Base-by-base conservation (phyloP, 2,888 invertebrate species). In the Amiota mariae region DNA sequence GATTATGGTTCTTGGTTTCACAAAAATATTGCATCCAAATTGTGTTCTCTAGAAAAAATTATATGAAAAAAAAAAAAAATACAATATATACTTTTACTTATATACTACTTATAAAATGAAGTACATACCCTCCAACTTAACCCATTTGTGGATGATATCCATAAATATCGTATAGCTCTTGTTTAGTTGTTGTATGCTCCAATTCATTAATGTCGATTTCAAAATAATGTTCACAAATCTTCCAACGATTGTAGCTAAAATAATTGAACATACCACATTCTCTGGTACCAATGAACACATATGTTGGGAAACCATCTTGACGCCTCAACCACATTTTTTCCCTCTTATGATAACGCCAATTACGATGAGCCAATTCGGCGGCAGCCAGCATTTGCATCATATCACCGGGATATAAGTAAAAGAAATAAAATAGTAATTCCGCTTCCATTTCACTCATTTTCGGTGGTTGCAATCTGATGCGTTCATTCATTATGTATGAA, bases 311-410 rank as follows among this genome's bases (percentile, higher is more conserved):
- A 13, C 80, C 82, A 4, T 64, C 2, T 51, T 85, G 84, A 0
- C 74, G 78, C 0, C 63, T 76, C 0, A 84, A 15, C 83, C 83
- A 84, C 8, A 82, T 2, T 0, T 70, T 76, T n/a, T 80, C 77
- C 10, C 36, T 20, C 9, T 78, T 81, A 46, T 84, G 84, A 47
- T 67, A 84, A 18, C 84, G 83, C 83, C 83, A 84, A 49, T 76
- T 76, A 0, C 83, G 84, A 13, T 84, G 78, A 2, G 78, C 79
- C 51, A 84, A 63, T 24, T 85, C 82, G 0, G 83, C 85, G 0
- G 83, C 85, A 0, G 81, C 72, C 48, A 84, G 20, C 84, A 84
- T 51, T 73, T 84, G 83, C 85, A 84, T 76, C 82, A 85, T 79
- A 49, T 84, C 83, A 2, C 78, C 77, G 0, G 85, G 77, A 73